Base-by-base conservation (phyloP, 2,797 vertebrate genomes). In the Furcifer pardalis region DNA sequence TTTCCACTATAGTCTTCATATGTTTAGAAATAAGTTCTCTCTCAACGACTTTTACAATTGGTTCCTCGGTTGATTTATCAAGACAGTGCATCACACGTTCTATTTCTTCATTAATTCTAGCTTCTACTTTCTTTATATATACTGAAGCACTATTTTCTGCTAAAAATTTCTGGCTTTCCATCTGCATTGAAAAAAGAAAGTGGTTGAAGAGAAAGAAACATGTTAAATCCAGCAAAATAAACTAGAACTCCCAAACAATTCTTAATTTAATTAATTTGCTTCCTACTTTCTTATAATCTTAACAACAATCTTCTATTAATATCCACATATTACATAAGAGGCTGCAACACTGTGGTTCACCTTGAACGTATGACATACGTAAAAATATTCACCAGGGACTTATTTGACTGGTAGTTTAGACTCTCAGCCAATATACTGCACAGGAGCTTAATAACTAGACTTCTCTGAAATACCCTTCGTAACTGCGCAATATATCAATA, bases 1-100 rank as follows among this genome's bases (percentile, higher is more conserved):
- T 99, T 96, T 99, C 98, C 90, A 99, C 98, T 69, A 99, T 99
- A 46, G 98, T 99, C 94, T 99, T 99, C 98, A 99, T 99, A 94
- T 99, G 98, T 93, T 99, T 99, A 86, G 98, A 99, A 93, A 99
- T 99, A 89, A 99, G 98, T 85, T 99, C 98, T 32, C 98, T 95
- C 90, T 99, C 98, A 88, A 99, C 98, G 91, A 99, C 98, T 90
- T 99, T 99, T 82, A 99, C 98, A 87, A 99, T 99, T 3, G 98
- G 98, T 90, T 99, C 98, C 94, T 99, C 98, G 0, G 98, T 99
- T 76, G 98, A 98, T 95, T 99, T 99, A 95, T 99, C 98, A 94
- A 99, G 95, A 95, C 98, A 99, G 95, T 99, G 98, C 97, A 99
- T 98, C 95, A 99, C 98, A 46, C 98, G 97, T 93, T 99, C 98